phyloP scores from a whole-genome alignment of 2,113 vertebrate genomes.

The Centrocercus urophasianus region DNA sequence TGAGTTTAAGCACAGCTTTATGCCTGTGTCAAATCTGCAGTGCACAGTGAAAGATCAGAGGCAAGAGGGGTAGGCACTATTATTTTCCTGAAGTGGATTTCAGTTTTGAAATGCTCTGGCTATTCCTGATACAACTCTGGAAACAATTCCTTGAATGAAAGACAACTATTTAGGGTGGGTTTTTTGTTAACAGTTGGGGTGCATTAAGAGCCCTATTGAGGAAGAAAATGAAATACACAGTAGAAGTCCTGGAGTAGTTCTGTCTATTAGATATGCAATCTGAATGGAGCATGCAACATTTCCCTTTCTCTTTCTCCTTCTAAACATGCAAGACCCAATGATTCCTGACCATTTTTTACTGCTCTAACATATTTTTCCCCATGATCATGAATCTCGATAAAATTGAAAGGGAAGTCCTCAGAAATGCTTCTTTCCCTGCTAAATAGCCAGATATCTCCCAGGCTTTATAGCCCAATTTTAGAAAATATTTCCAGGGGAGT shows the following conservation, averaged over 20 bases:
- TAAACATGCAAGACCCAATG: background rate
- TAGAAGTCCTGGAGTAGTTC: background rate
- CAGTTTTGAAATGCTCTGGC: background rate
- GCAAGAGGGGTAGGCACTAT: background rate
- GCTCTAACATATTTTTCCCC: background rate
- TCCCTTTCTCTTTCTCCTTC: background rate
- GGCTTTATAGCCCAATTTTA: slow-evolving; percentile 9
- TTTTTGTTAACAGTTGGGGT: background rate
- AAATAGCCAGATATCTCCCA: background rate
- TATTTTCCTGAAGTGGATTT: background rate
- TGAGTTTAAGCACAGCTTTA: background rate
- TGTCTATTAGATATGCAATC: background rate
- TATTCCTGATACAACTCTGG: background rate
- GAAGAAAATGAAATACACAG: background rate
- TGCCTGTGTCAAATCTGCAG: background rate
- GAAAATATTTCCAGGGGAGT: slow-evolving; percentile 35
- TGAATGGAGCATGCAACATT: background rate
- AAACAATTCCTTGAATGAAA: background rate
- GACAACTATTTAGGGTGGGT: background rate
- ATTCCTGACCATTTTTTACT: background rate
- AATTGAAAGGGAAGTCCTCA: background rate
- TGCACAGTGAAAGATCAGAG: background rate
- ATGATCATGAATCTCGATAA: background rate
- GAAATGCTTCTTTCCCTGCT: background rate
- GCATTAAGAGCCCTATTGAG: background rate